Conservation (phyloP, 2,797 vertebrate genomes). For the Melanotaenia boesemani region DNA sequence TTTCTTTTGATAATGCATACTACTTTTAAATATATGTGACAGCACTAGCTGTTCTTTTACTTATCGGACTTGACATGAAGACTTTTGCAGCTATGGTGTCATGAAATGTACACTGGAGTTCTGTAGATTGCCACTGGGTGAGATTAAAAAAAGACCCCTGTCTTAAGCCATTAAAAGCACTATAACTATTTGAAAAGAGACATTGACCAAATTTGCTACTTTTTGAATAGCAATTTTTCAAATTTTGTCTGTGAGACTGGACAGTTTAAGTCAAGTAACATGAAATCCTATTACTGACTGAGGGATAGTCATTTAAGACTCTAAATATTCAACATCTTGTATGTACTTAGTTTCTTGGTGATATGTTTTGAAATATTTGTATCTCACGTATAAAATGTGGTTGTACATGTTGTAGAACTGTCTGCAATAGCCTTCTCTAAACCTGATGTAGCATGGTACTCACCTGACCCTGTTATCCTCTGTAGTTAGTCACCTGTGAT, state of each 20-base stretch:
- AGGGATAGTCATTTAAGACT: constrained; percentile 97
- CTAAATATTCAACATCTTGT: constrained; percentile 92
- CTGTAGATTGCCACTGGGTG: constrained; percentile 99
- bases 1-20: constrained; percentile 97
- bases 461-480: constrained; percentile 83
- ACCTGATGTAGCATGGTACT: constrained; percentile 89
- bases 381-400: constrained; percentile 88
- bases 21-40: constrained; percentile 96
- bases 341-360: constrained; percentile 90
- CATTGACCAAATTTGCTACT: constrained; percentile 93
- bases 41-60: constrained; percentile 97
- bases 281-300: constrained; percentile 84
- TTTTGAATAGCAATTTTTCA: constrained; percentile 87
- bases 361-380: constrained; percentile 89
- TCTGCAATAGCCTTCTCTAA: constrained; percentile 92
- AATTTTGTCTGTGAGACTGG: constrained; percentile 93
- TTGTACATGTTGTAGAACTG: constrained; percentile 92
- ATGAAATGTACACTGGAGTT: constrained; percentile 95
- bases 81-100: constrained; percentile 94
- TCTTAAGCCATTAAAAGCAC: constrained; percentile 99
- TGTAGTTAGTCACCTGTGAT: constrained; percentile 81
- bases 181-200: constrained; percentile 89
- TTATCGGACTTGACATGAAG: constrained; percentile 91
- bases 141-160: constrained; percentile 96
- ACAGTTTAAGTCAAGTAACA: constrained; percentile 83